Conservation (phyloP, 2,888 invertebrate genomes). For the Thera obeliscata region DNA sequence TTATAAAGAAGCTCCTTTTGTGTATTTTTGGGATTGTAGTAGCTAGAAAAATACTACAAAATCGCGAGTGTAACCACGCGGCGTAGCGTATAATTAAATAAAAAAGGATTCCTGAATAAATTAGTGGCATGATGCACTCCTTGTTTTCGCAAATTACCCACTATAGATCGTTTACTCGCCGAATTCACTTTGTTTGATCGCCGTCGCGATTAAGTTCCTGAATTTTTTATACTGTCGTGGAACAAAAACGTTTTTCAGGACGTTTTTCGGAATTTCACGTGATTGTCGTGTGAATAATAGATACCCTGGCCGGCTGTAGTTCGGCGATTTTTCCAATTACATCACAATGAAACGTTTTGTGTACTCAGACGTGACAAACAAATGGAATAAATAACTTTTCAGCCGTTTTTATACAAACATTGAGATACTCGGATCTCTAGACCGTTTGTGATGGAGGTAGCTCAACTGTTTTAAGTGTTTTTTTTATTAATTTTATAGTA, state of each 20-base stretch:
- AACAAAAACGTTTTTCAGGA: slow-evolving; percentile 77
- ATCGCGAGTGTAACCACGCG: too few species aligned
- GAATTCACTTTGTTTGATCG: slow-evolving; percentile 68
- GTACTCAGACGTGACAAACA: slow-evolving; percentile 44
- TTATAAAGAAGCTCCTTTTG: too few species aligned
- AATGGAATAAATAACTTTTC: slow-evolving; percentile 28
- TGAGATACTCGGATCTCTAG: too few species aligned
- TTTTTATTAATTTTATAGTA: too few species aligned
- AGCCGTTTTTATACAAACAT: background rate
- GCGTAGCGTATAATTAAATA: too few species aligned
- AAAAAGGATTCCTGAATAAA: slow-evolving; percentile 16
- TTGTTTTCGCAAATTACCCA: slow-evolving; percentile 63
- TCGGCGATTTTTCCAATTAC: slow-evolving; percentile 80
- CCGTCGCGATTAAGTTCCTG: slow-evolving; percentile 74
- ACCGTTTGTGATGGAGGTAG: too few species aligned
- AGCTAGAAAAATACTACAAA: too few species aligned
- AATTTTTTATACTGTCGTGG: slow-evolving; percentile 78
- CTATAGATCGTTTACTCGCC: slow-evolving; percentile 65
- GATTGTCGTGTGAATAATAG: slow-evolving; percentile 80
- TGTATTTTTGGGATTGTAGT: too few species aligned
- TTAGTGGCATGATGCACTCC: slow-evolving; percentile 18
- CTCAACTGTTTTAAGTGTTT: too few species aligned
- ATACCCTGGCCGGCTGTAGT: slow-evolving; percentile 63
- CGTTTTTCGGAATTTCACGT: slow-evolving; percentile 79
- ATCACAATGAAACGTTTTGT: slow-evolving; percentile 68